Base-by-base conservation (phyloP, 2,797 vertebrate genomes). In the Muscicapa comitata region DNA sequence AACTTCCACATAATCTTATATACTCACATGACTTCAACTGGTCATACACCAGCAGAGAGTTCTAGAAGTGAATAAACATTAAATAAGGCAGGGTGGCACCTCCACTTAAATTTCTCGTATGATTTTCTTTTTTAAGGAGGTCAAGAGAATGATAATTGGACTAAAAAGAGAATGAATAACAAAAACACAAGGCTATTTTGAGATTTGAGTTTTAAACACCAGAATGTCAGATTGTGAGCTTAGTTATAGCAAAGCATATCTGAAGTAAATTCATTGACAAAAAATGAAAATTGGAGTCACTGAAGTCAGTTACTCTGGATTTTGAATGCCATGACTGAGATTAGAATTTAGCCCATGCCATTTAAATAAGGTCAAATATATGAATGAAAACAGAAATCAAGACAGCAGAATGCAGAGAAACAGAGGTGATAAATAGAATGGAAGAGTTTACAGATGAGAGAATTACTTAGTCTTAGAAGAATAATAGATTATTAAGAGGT, bases 401-500 rank as follows among this genome's bases (percentile, higher is more conserved):
- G 55, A 40, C 37, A 73, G n/a, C 13, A 90, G 43, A 86, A 59
- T 37, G 31, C 45, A 68, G 59, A 48, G 33, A 67, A 94, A 65
- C 31, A 38, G 59, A 72, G 58, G 53, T 77, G 86, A 89, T 93
- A 92, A 95, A 90, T 37, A 93, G 47, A 90, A 89, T 43, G 47
- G 68, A 90, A 53, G 54, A 86, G 50, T 96, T 94, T 95, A 74
- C 42, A 57, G 38, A 85, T 53, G 51, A 63, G 37, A 66, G 62
- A 93, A 88, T 70, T 73, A 93, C 35, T 93, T 72, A 82, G 50
- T 80, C 71, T 91, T 90, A 55, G 50, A 88, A 95, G 86, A 96
- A 95, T 86, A 94, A 92, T 83, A 91, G 74, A 87, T 95, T 86
- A 88, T 96, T 95, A 95, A 80, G 77, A 93, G 51, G 48, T 92